These are phyloP conservation scores for Ricordea florida DNA, from an alignment of 92 coral and sea anemone genomes.

Conservation along the genomic window DNA sequence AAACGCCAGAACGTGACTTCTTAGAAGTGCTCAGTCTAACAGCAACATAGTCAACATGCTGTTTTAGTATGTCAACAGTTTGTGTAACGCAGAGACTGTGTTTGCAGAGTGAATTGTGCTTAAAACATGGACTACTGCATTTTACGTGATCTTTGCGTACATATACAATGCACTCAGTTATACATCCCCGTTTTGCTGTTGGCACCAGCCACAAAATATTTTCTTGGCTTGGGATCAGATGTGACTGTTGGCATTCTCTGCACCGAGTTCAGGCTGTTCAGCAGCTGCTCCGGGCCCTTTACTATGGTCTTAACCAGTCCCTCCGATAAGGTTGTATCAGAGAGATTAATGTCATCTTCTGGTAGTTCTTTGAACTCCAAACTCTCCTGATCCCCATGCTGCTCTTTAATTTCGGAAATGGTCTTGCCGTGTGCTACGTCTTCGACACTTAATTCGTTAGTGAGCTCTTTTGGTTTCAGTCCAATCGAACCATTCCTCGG, in stretches of 20 bases:
- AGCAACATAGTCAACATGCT: conserved; percentile 28
- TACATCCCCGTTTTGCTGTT: conserved; percentile 34
- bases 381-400: conserved; percentile 10
- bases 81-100: conserved; percentile 31
- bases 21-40: background rate
- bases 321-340: background rate
- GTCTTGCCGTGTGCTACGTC: conserved; percentile 14
- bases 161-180: conserved; percentile 24
- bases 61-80: conserved; percentile 6
- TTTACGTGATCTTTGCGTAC: conserved; percentile 34
- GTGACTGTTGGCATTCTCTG: background rate
- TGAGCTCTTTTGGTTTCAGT: conserved; percentile 22
- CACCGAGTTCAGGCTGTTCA: conserved; percentile 9
- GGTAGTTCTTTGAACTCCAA: conserved; percentile 33
- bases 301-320: conserved; percentile 22
- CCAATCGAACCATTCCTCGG: conserved; percentile 59
- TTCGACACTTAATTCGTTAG: conserved; percentile 38
- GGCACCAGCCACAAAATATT: conserved; percentile 32
- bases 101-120: conserved; percentile 30
- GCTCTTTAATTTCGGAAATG: conserved; percentile 28
- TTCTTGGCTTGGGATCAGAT: background rate
- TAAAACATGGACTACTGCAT: conserved; percentile 36
- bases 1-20: conserved; percentile 14
- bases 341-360: conserved; percentile 12
- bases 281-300: conserved; percentile 34